phyloP scores from a whole-genome alignment of 1,140 invertebrate genomes.

The Zaprionus nigranus region DNA sequence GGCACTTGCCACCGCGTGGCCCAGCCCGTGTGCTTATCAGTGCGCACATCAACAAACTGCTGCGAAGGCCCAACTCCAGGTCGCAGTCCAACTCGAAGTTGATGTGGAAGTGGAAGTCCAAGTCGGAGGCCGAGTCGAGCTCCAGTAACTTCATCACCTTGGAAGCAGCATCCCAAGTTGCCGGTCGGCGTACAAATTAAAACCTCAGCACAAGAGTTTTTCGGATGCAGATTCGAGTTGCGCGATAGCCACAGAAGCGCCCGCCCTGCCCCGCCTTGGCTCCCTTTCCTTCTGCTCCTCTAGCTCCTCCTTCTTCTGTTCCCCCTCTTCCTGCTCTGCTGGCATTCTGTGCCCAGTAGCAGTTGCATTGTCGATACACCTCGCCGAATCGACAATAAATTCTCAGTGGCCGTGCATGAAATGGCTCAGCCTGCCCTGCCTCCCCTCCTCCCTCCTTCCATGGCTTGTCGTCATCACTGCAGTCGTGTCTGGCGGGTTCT shows the following conservation, averaged over 20 bases:
- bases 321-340: neutral
- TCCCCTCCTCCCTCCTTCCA: neutral
- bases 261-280: constrained; percentile 28
- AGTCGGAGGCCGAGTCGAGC: constrained; percentile 25
- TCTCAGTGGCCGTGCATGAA: constrained; percentile 73
- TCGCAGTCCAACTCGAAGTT: too few relatives aligned
- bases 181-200: constrained; percentile 73
- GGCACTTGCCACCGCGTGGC: constrained; percentile 53
- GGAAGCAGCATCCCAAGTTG: constrained; percentile 16
- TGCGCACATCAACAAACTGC: constrained; percentile 70
- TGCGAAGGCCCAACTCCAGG: constrained; percentile 33
- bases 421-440: constrained; percentile 25
- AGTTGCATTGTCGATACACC: constrained; percentile 84
- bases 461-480: constrained; percentile 37
- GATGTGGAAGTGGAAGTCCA: too few relatives aligned
- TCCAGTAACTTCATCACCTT: constrained; percentile 73
- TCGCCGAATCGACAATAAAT: constrained; percentile 84
- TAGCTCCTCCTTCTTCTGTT: neutral
- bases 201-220: constrained; percentile 71
- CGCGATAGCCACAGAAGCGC: constrained; percentile 61
- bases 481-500: constrained; percentile 63
- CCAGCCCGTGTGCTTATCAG: constrained; percentile 62
- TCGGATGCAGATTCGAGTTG: constrained; percentile 70
- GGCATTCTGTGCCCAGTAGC: constrained; percentile 81
- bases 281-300: neutral